Evolutionary conservation across 2,113 vertebrate species (phyloP), one percentile per base, ranked within the genome.

Genomic region (Anoura caudifer): DNA sequence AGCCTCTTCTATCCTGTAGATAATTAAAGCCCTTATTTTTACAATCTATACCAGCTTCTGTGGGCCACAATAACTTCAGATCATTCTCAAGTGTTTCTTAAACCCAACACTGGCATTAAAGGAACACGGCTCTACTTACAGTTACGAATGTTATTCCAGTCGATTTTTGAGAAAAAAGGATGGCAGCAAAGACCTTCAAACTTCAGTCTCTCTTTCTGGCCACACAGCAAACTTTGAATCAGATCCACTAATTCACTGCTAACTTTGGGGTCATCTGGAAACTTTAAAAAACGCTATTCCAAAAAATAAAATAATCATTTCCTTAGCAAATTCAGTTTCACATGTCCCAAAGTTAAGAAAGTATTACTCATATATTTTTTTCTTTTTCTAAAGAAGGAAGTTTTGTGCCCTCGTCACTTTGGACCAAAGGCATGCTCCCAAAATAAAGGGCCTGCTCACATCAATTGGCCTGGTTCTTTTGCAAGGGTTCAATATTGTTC

Each of bases 141-240:
- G 93, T 99, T 98, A 97, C 98, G 98, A 75, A 99, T 98, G 97
- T 98, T 98, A 96, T 98, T 99, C 99, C 99, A 99, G 97, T 99
- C 99, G 1, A 99, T 96, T 72, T 90, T 98, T 75, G 99, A 98
- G 98, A 99, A 99, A 98, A 99, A 99, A 7, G 99, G 97, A 97
- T 99, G 99, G 96, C 99, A 99, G 94, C 99, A 99, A 81, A 99
- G 99, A 87, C 98, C 99, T 96, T 99, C 99, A 92, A 98, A 99
- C 90, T 98, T 99, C 90, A 99, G 97, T 36, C 99, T 98, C 96
- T 99, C 99, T 96, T 98, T 99, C 79, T 98, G 98, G 90, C 98
- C 99, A 97, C 99, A 99, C 20, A 99, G 98, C 93, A 99, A 98
- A 96, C 99, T 99, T 97, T 99, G 99, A 96, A 99, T 98, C 96